phyloP scores from a whole-genome alignment of 2,797 vertebrate genomes.

The Buceros bicornis region DNA sequence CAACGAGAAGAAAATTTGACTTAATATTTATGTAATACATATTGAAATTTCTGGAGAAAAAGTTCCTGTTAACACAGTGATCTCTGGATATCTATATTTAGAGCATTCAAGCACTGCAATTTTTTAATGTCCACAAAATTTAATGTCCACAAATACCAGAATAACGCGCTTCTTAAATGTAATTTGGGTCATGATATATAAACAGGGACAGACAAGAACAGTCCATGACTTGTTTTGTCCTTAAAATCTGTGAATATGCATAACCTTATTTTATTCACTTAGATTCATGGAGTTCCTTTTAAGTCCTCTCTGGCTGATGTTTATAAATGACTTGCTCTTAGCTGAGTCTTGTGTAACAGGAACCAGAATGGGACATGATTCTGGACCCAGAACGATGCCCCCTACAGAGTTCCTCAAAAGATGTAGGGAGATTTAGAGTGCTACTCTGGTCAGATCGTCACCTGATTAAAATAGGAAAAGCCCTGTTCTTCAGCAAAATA shows the following conservation, averaged over 20 bases:
- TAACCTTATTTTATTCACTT: background rate
- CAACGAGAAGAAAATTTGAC: background rate
- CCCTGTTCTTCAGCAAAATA: background rate
- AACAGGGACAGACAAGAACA: background rate
- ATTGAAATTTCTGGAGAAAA: background rate
- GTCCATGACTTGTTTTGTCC: background rate
- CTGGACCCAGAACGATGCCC: background rate
- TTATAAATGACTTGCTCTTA: background rate
- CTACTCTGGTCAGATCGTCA: background rate
- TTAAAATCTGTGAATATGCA: background rate
- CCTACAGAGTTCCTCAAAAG: background rate
- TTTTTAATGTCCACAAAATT: background rate
- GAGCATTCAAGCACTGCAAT: background rate
- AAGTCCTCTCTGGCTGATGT: background rate
- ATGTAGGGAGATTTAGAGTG: background rate
- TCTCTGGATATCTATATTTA: background rate
- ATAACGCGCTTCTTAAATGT: background rate
- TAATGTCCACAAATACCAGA: background rate
- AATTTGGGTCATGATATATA: background rate
- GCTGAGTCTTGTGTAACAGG: background rate
- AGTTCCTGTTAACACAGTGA: background rate
- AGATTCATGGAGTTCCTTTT: background rate
- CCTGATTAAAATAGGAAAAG: background rate
- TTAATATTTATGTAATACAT: background rate
- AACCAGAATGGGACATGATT: background rate